Evolutionary conservation across 30 jellyfish, hydroid and myxozoan genomes (phyloP).

Genomic region (Aurelia aurita complex sp. Pacific): DNA sequence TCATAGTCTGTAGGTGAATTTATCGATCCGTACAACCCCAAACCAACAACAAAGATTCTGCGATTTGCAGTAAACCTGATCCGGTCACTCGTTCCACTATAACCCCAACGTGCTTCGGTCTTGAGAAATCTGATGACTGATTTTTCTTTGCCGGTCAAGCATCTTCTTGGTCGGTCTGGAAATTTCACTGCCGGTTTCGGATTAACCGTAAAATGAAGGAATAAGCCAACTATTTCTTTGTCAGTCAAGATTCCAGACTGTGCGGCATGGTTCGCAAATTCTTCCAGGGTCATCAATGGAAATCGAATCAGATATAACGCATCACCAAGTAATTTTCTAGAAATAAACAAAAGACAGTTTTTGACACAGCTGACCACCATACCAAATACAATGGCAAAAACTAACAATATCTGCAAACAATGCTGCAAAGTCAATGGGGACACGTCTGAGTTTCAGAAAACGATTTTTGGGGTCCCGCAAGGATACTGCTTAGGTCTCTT

Average conservation of each 20-base stretch:
- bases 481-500: too few species aligned
- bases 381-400: too few species aligned
- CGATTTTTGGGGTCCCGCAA: too few species aligned
- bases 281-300: slow-evolving; percentile 98
- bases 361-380: too few species aligned
- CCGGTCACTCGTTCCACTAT: slow-evolving; percentile 99
- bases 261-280: slow-evolving; percentile 95
- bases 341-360: background rate
- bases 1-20: slow-evolving; percentile 97
- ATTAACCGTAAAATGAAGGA: slow-evolving; percentile 94
- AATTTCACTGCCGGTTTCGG: slow-evolving; percentile 96
- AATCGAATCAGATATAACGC: slow-evolving; percentile 85
- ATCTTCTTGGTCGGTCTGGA: slow-evolving; percentile 99
- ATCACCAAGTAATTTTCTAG: slow-evolving; percentile 84
- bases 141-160: slow-evolving; percentile 97
- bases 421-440: too few species aligned
- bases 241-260: slow-evolving; percentile 98
- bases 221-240: slow-evolving; percentile 84
- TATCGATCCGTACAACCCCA: slow-evolving; percentile 98
- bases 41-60: slow-evolving; percentile 94
- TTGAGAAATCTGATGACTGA: slow-evolving; percentile 89
- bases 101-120: slow-evolving; percentile 99
- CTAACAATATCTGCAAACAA: too few species aligned
- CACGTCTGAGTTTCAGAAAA: too few species aligned
- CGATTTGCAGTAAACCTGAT: slow-evolving; percentile 85